Conservation (phyloP, 2,797 vertebrate genomes). For the Eulemur coronatus region DNA sequence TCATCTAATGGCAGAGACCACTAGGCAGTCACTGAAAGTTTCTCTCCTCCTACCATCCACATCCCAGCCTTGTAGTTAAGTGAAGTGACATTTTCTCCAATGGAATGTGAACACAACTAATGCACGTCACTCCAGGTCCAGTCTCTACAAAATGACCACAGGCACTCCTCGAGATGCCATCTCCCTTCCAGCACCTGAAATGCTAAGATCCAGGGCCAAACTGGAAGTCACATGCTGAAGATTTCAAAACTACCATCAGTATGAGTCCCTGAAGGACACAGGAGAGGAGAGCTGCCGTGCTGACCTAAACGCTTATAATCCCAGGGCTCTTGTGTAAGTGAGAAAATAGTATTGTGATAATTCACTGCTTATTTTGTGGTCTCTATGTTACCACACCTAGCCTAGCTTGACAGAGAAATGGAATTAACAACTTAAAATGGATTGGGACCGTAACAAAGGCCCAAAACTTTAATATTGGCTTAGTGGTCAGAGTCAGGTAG, state of each 20-base stretch:
- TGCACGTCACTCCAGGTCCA: neutral
- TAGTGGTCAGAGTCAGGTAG: neutral
- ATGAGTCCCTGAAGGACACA: neutral
- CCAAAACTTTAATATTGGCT: neutral
- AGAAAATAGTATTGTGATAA: neutral
- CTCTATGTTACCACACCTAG: neutral
- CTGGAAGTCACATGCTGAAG: neutral
- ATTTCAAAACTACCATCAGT: neutral
- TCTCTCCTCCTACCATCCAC: neutral
- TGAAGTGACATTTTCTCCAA: neutral
- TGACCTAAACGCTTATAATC: neutral
- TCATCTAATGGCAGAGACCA: neutral
- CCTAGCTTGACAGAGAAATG: neutral
- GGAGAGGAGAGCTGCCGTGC: neutral
- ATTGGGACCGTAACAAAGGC: neutral
- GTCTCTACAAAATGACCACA: neutral
- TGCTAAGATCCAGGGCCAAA: too few relatives aligned
- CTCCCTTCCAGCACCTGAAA: neutral
- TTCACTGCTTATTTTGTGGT: neutral
- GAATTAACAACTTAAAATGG: neutral
- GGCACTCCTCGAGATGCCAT: fast-evolving
- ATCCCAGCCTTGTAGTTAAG: neutral
- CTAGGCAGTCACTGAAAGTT: neutral
- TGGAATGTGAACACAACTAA: neutral
- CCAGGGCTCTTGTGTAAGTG: neutral